Percentiles rank a stretch among this genome's conserved stretches.
Conservation (phyloP, 1,140 invertebrate genomes). For the Camponotus vicinus region DNA sequence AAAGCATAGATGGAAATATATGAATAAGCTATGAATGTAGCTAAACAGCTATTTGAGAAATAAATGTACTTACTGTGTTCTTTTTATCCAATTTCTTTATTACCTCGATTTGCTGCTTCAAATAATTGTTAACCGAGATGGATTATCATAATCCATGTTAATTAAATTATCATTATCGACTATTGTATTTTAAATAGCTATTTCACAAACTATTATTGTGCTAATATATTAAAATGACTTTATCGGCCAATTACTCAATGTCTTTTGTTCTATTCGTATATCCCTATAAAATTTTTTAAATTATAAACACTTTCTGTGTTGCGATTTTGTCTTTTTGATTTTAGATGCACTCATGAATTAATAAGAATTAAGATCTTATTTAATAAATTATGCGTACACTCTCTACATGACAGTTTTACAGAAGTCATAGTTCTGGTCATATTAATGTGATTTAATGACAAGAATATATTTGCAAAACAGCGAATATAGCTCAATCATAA, state of each 20-base stretch:
- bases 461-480: constrained; percentile 52
- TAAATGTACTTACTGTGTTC: constrained; percentile 69
- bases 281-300: constrained; percentile 23
- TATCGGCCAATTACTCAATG: constrained; percentile 79
- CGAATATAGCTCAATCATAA: neutral
- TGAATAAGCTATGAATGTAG: constrained; percentile 83
- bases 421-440: neutral
- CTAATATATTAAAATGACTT: constrained; percentile 82
- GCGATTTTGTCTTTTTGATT: neutral
- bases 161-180: constrained; percentile 79
- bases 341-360: neutral
- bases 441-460: neutral
- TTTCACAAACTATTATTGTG: constrained; percentile 81
- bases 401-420: neutral
- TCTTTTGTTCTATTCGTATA: constrained; percentile 33
- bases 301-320: neutral
- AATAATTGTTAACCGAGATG: constrained; percentile 79
- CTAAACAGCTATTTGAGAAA: constrained; percentile 68
- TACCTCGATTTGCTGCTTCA: constrained; percentile 74
- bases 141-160: constrained; percentile 66
- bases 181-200: constrained; percentile 82
- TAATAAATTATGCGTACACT: neutral
- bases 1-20: constrained; percentile 69
- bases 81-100: constrained; percentile 73
- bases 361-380: constrained; percentile 3